Evolutionary conservation across 2,113 vertebrate genomes (phyloP).

Genomic region (Pogonocichla stellata): DNA sequence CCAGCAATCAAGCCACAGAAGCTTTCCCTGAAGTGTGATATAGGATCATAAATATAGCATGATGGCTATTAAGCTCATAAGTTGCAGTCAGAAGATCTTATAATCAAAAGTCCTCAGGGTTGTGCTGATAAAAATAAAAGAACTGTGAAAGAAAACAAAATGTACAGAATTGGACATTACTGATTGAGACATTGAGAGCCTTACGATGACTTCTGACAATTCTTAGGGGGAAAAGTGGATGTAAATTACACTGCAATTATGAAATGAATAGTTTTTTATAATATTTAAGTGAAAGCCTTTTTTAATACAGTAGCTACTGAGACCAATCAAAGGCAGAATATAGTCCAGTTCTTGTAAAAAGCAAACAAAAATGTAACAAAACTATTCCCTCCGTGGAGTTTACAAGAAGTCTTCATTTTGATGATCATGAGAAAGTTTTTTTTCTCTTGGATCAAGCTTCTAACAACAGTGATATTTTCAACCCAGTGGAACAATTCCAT

Average conservation of each 20-base stretch:
- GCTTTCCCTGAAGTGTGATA: conserved; percentile 56
- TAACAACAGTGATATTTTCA: not conserved
- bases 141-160: not conserved
- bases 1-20: conserved; percentile 62
- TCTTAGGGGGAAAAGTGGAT: not conserved
- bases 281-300: not conserved
- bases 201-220: not conserved
- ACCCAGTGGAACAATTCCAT: not conserved
- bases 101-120: not conserved
- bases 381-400: not conserved
- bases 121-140: conserved; percentile 8
- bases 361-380: not conserved
- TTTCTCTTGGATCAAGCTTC: not conserved
- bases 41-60: conserved; percentile 59
- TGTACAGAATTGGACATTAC: not conserved
- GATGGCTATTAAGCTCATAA: conserved; percentile 46
- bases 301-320: not conserved
- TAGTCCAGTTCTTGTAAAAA: not conserved
- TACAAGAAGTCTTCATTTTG: not conserved
- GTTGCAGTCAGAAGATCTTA: conserved; percentile 37
- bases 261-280: not conserved
- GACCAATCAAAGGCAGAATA: not conserved
- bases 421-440: not conserved
- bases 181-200: not conserved
- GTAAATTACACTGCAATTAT: not conserved